Evolutionary conservation across 2,888 invertebrate genomes (phyloP).

Genomic region (Luffia ferchaultella): DNA sequence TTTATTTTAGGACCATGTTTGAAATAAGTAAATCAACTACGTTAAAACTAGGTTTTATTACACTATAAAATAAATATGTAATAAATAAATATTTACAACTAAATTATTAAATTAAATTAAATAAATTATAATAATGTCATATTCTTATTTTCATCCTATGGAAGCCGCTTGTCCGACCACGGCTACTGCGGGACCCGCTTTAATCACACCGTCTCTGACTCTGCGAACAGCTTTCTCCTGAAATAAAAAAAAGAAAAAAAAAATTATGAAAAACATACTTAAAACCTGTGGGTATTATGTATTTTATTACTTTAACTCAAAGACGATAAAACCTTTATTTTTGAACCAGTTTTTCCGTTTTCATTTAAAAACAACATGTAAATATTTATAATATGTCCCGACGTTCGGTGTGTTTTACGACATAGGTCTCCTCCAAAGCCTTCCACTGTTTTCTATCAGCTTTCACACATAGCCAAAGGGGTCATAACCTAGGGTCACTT

Average conservation of each 20-base stretch:
- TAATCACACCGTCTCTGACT: conserved; percentile 10
- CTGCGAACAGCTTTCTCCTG: conserved; percentile 11
- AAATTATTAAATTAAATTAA: neutral
- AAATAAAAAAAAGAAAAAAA: neutral
- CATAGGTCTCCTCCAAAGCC: neutral
- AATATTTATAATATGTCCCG: neutral
- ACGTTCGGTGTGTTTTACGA: neutral
- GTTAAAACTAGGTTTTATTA: too few relatives aligned
- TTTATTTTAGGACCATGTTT: too few relatives aligned
- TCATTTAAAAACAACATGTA: neutral
- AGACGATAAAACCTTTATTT: neutral
- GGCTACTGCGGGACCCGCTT: conserved; percentile 8
- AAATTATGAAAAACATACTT: neutral
- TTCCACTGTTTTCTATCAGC: too few relatives aligned
- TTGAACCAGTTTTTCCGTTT: conserved; percentile 1
- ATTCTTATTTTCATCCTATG: conserved; percentile 7
- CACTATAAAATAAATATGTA: too few relatives aligned
- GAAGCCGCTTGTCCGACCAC: conserved; percentile 11
- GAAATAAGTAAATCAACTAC: too few relatives aligned
- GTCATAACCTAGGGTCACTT: too few relatives aligned
- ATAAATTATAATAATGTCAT: neutral
- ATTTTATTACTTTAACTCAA: neutral
- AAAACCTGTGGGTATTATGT: neutral
- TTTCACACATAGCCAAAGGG: too few relatives aligned
- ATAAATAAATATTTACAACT: too few relatives aligned